phyloP scores from a whole-genome alignment of 2,888 invertebrate genomes.

The Villa cingulata region DNA sequence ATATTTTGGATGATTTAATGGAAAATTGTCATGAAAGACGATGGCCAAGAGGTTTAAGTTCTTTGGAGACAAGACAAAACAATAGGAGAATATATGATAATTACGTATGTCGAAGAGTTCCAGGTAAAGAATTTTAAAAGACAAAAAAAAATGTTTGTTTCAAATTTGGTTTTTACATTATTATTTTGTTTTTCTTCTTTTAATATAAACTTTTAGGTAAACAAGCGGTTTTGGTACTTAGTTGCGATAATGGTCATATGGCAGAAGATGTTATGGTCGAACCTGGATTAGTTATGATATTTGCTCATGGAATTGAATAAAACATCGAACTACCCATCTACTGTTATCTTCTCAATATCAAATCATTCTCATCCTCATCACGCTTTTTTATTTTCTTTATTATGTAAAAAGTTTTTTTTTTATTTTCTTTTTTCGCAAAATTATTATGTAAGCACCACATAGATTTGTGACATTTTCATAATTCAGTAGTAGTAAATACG shows the following conservation, averaged over 20 bases:
- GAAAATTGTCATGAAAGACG: constrained; percentile 92
- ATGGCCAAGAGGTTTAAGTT: constrained; percentile 88
- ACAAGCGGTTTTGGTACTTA: constrained; percentile 87
- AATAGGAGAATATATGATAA: constrained; percentile 84
- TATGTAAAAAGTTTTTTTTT: too few species aligned
- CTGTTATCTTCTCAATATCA: too few species aligned
- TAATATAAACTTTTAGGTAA: constrained; percentile 56
- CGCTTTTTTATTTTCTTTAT: too few species aligned
- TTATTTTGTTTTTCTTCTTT: not conserved
- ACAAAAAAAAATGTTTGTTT: not conserved
- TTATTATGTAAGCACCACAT: too few species aligned
- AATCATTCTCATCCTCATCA: too few species aligned
- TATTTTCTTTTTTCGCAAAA: too few species aligned
- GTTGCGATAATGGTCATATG: constrained; percentile 90
- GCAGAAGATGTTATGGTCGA: constrained; percentile 92
- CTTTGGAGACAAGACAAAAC: constrained; percentile 85
- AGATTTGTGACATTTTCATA: too few species aligned
- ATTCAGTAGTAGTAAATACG: too few species aligned
- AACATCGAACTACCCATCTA: not conserved
- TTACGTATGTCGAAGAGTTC: constrained; percentile 87
- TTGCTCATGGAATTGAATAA: constrained; percentile 90
- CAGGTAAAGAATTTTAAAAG: constrained; percentile 41
- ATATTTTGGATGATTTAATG: constrained; percentile 89
- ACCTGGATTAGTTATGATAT: constrained; percentile 95
- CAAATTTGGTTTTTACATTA: not conserved